Evolutionary conservation across 30 jellyfish, hydroid and myxozoan genomes (phyloP).

Genomic region (Turritopsis dohrnii): DNA sequence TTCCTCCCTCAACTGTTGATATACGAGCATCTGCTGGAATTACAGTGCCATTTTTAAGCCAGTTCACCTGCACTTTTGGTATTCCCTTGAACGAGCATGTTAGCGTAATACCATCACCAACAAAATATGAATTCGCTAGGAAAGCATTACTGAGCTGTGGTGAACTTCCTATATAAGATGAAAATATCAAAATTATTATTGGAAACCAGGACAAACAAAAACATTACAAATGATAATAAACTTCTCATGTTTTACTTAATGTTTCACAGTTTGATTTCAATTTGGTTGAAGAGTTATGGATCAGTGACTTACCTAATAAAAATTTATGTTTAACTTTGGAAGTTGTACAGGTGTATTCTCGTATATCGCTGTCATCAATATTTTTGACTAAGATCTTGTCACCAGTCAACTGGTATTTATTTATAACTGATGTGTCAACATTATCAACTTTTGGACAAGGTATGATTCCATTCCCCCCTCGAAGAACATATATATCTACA

Average conservation of each 20-base stretch:
- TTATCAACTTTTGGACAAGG: neutral
- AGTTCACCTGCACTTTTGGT: neutral
- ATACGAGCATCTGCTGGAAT: neutral
- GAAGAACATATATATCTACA: neutral
- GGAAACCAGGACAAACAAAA: too few species aligned
- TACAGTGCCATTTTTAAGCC: neutral
- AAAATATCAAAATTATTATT: too few species aligned
- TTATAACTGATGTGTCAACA: neutral
- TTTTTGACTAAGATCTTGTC: neutral
- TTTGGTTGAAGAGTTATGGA: neutral
- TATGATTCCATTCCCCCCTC: neutral
- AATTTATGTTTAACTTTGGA: too few species aligned
- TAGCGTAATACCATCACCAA: neutral
- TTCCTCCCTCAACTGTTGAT: neutral
- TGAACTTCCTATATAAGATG: neutral
- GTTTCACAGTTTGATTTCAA: neutral
- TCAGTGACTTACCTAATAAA: neutral
- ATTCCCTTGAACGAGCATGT: neutral
- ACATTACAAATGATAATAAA: too few species aligned
- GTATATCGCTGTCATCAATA: neutral
- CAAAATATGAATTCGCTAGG: neutral
- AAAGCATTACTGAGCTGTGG: neutral
- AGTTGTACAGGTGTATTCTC: neutral
- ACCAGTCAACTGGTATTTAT: neutral
- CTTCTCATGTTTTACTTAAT: neutral